Base-by-base conservation (phyloP, 2,888 invertebrate species). In the Epiblema foenella region DNA sequence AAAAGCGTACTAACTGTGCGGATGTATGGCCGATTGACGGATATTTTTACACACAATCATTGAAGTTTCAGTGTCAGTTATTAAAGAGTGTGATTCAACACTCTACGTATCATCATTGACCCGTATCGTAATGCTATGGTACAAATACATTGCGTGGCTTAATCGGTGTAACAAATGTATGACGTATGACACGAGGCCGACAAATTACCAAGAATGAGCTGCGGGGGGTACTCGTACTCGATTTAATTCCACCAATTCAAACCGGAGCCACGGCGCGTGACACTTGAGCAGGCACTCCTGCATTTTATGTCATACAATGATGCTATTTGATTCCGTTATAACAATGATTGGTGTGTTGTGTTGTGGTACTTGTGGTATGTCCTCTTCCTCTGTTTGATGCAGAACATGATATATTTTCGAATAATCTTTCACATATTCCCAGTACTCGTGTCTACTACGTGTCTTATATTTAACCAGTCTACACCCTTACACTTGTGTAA, bases 201-300 rank as follows among this genome's bases (percentile, higher is more conserved):
- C 84, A 82, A 85, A 86, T 85, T 83, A 85, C 78, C 71, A 75
- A 79, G 84, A 86, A 81, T 77, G 82, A 83, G 77, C 76, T 77
- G 88, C 84, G 83, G 85, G 82, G n/a, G n/a, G n/a, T n/a, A n/a
- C n/a, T n/a, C n/a, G n/a, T 83, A 84, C 83, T 82, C 89, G 81
- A 84, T 88, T 85, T 81, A 86, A 86, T 89, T 85, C 84, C 75
- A 80, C 79, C 90, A 88, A 89, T 90, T 85, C 81, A 87, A 81
- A 78, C 75, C 77, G 65, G 56, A 60, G 71, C 71, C 39, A 18
- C 17, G 29, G 49, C 67, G 66, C 71, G 71, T 67, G 66, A 67
- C 62, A 67, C 71, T 67, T 56, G 66, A 62, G 66, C 51, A 54
- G 66, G 15, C 67, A 60, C 65, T 70, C 65, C 65, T 65, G 65